A percentile compares a stretch with the other conserved stretches of the same genome.
These are phyloP conservation scores for Urocynchramus pylzowi DNA, from an alignment of 2,113 vertebrate genomes.

Conservation along the genomic window DNA sequence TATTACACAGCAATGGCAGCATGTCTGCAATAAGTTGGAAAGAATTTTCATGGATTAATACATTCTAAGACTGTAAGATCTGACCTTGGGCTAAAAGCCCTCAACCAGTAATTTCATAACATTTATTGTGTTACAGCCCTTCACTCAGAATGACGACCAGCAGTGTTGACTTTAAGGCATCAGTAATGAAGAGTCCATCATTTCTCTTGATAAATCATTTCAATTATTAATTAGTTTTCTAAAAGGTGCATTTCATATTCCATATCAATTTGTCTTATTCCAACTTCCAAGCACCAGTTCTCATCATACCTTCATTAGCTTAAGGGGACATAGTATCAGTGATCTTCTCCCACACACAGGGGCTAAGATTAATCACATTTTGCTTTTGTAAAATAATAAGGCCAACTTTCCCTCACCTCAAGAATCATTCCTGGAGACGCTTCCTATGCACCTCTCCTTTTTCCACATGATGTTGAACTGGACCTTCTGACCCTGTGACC, in stretches of 20 bases:
- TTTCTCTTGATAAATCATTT: background rate
- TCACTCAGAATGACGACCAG: background rate
- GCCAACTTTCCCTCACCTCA: background rate
- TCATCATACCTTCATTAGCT: background rate
- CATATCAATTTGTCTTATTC: background rate
- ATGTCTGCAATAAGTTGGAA: background rate
- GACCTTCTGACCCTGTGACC: background rate
- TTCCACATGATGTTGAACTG: background rate
- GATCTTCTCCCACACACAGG: background rate
- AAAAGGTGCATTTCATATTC: background rate
- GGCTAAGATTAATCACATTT: background rate
- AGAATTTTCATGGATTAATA: background rate
- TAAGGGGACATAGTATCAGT: rapidly evolving
- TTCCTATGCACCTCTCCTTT: background rate
- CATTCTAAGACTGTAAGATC: background rate
- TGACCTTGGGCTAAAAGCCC: background rate
- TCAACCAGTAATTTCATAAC: background rate
- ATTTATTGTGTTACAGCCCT: background rate
- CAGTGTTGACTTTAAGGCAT: background rate
- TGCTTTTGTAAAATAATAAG: background rate
- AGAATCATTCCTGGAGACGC: background rate
- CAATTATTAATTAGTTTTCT: background rate
- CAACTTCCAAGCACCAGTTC: background rate
- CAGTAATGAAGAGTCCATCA: background rate
- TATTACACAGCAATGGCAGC: background rate